phyloP scores from a whole-genome alignment of 2,888 invertebrate genomes.

The Leucophenga maculata region DNA sequence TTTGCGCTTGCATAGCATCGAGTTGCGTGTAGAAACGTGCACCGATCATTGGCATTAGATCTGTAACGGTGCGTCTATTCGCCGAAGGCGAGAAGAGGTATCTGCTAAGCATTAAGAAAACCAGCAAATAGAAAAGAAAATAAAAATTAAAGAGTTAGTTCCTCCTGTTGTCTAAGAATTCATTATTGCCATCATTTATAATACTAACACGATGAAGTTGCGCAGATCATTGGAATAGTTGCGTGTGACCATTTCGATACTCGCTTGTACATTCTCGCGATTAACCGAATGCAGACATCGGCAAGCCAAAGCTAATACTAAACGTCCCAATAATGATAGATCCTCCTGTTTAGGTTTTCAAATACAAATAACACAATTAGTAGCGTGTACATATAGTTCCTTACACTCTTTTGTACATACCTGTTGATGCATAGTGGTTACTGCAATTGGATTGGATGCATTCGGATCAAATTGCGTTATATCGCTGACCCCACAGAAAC shows the following conservation, averaged over 20 bases:
- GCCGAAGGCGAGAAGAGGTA: constrained; percentile 80
- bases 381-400: not conserved
- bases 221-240: constrained; percentile 95
- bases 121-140: not conserved
- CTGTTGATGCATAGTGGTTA: constrained; percentile 82
- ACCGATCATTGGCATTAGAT: constrained; percentile 99
- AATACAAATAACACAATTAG: not conserved
- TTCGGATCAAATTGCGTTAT: constrained; percentile 84
- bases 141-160: not conserved
- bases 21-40: constrained; percentile 97
- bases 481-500: constrained; percentile 86
- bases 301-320: constrained; percentile 94
- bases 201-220: constrained; percentile 89
- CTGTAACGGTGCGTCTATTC: constrained; percentile 86
- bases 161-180: not conserved
- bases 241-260: constrained; percentile 89
- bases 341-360: constrained; percentile 78
- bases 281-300: constrained; percentile 90
- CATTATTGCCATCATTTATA: not conserved
- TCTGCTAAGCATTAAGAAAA: constrained; percentile 71
- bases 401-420: constrained; percentile 45
- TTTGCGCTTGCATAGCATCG: constrained; percentile 89
- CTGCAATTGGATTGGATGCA: constrained; percentile 77
- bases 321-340: constrained; percentile 89
- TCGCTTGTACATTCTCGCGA: constrained; percentile 88